These are phyloP conservation scores for Corvus cornix DNA, from an alignment of 2,113 vertebrate species.

Conservation along the genomic window DNA sequence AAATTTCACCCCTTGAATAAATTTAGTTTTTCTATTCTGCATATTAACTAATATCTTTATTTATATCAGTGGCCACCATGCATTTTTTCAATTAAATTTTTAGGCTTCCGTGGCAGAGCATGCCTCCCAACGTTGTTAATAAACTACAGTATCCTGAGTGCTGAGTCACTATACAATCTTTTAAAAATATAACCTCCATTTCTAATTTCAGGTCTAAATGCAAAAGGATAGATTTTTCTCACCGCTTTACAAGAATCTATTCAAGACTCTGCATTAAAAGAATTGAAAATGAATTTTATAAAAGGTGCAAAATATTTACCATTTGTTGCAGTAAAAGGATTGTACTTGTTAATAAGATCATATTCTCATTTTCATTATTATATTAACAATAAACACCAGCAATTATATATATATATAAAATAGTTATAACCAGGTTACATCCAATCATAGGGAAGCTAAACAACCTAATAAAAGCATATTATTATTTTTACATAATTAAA, in stretches of 20 bases:
- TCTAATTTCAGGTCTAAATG: neutral
- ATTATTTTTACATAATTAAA: slow-evolving; percentile 16
- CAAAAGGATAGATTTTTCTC: neutral
- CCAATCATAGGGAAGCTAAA: neutral
- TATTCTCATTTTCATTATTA: neutral
- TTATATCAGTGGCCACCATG: neutral
- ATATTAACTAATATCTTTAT: neutral
- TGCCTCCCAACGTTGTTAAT: neutral
- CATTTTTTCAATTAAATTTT: neutral
- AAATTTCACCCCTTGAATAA: neutral
- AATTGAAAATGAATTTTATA: neutral
- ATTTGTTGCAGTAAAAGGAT: neutral
- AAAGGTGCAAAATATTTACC: neutral
- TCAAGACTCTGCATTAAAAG: neutral
- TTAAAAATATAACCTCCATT: neutral
- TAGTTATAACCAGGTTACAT: neutral
- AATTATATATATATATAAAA: neutral
- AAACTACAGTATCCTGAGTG: neutral
- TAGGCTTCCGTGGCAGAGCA: neutral
- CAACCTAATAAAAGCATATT: neutral
- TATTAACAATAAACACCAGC: neutral
- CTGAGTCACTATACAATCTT: neutral
- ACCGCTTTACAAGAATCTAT: neutral
- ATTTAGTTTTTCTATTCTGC: neutral
- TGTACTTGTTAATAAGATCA: neutral